phyloP scores from a whole-genome alignment of 2,113 vertebrate genomes.

The Sminthopsis crassicaudata region DNA sequence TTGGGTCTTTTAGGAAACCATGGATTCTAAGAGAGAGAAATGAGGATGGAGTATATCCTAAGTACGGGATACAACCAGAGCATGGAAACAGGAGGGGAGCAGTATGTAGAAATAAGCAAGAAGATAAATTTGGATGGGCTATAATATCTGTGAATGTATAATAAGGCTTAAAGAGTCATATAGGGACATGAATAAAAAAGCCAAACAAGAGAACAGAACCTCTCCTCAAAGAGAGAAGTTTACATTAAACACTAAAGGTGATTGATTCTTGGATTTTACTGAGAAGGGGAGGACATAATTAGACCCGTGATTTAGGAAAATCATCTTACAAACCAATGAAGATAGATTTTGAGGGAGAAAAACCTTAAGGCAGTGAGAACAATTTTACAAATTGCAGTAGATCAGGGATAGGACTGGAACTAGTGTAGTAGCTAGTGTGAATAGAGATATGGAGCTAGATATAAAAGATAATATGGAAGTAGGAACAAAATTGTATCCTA shows the following conservation, averaged over 20 bases:
- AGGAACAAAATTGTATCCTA: background rate
- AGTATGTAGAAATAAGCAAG: background rate
- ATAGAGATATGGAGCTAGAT: too few relatives aligned
- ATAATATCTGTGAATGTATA: background rate
- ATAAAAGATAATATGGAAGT: too few relatives aligned
- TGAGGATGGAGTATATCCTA: background rate
- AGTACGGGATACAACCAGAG: background rate
- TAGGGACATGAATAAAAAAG: too few relatives aligned
- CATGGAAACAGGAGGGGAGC: background rate
- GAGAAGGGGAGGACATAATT: background rate
- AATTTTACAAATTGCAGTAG: background rate
- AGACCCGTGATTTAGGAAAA: background rate
- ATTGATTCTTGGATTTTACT: background rate
- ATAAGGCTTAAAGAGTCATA: background rate
- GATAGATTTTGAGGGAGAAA: background rate
- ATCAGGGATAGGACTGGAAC: background rate
- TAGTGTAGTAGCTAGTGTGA: background rate
- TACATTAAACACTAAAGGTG: background rate
- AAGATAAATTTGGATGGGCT: background rate
- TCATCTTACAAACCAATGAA: background rate
- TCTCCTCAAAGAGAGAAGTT: background rate
- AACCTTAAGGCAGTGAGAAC: background rate
- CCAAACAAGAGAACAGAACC: too few relatives aligned
- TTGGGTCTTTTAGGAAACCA: background rate
- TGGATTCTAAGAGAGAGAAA: background rate